Evolutionary conservation across 2,888 invertebrate genomes (phyloP), one percentile per base, ranked within the genome.

Genomic region (Noctua comes): DNA sequence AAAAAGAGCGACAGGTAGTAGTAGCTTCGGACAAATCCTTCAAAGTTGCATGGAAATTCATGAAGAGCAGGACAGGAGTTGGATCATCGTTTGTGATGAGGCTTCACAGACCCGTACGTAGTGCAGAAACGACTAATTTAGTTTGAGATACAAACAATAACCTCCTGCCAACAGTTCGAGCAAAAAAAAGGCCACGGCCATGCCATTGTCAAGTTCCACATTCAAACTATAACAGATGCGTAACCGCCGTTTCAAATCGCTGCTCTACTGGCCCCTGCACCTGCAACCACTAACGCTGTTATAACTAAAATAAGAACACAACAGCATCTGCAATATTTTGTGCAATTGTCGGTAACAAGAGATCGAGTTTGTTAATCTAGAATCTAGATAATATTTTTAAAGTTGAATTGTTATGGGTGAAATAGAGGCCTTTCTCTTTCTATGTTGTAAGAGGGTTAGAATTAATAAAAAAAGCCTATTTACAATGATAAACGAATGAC

Each of bases 261-360:
- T 65, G 46, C 10, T 76, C 73, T 82, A 68, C 16, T 86, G 82
- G 90, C 91, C 86, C 18, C 78, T 18, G 83, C 70, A 85, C 76
- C 78, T 79, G 85, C 82, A 84, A 82, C 65, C 48, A 54, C 83
- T 77, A 77, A 68, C 66, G 24, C 66, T 62, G 66, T 57, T 75
- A 68, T 69, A 85, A 77, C 77, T 68, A 68, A 82, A 86, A 86
- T 71, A 85, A 87, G 64, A 85, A 79, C 10, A 31, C 48, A 31
- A 66, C 72, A 65, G 18, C 40, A 77, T 79, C 77, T 70, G 77
- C 83, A 80, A 85, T 85, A 87, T 80, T 87, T 80, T 77, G 79
- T 85, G 87, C 87, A 86, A 84, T 13, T 65, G 57, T 72, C 66
- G 27, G 86, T 83, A 79, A 83, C 84, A 59, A 75, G 72, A 72